Conservation (phyloP, 2,113 vertebrate species). For the Strigops habroptila region DNA sequence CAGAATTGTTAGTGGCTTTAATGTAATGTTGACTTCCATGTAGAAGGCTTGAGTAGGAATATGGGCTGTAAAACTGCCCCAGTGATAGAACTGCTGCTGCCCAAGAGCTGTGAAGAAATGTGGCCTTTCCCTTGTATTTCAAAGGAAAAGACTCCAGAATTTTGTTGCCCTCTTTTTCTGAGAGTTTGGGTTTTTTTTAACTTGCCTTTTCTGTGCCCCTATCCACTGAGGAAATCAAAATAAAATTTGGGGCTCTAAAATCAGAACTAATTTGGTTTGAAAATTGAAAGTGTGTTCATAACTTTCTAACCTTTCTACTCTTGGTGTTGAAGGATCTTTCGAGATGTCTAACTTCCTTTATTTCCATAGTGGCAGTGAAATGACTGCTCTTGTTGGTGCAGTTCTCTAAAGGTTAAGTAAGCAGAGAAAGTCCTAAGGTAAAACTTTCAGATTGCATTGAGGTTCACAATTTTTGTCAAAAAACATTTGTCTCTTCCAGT, state of each 20-base stretch:
- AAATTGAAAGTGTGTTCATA: conserved; percentile 52
- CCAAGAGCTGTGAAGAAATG: conserved; percentile 2
- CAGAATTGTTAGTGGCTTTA: background rate
- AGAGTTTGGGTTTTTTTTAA: background rate
- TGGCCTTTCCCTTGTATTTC: background rate
- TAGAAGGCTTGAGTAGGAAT: background rate
- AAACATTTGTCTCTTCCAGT: conserved; percentile 62
- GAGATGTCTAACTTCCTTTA: conserved; percentile 71
- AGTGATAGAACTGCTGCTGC: background rate
- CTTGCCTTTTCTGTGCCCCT: conserved; percentile 2
- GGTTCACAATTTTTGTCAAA: conserved; percentile 51
- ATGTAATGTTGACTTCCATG: background rate
- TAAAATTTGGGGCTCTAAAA: conserved; percentile 36
- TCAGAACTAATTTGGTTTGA: conserved; percentile 54
- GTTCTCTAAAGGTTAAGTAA: conserved; percentile 72
- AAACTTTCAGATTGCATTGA: conserved; percentile 58
- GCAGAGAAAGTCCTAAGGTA: conserved; percentile 67
- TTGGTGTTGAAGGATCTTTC: conserved; percentile 66
- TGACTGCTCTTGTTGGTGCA: conserved; percentile 75
- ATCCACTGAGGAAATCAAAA: conserved; percentile 26
- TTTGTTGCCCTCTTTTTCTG: background rate
- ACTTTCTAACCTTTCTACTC: conserved; percentile 66
- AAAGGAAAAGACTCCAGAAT: background rate
- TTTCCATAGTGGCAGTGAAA: conserved; percentile 69
- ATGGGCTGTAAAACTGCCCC: background rate